Evolutionary conservation across 2,888 invertebrate species (phyloP).

Genomic region (Caenorhabditis afra): DNA sequence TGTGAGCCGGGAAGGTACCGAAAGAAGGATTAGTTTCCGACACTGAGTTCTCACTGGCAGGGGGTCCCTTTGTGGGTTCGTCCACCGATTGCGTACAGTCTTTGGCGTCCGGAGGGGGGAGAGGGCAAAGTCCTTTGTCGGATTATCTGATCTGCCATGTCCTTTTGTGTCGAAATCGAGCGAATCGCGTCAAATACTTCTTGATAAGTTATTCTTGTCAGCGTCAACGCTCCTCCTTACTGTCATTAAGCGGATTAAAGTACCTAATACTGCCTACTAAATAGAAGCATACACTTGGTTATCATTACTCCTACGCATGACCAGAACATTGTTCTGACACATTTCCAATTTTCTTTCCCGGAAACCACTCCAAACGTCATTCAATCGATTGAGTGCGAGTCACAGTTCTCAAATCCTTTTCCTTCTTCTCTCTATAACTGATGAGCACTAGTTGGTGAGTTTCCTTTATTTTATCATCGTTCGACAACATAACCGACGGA

Average conservation of each 20-base stretch:
- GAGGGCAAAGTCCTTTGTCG: background rate
- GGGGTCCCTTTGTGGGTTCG: background rate
- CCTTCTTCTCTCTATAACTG: background rate
- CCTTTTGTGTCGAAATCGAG: conserved; percentile 34
- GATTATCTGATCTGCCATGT: conserved; percentile 8
- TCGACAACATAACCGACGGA: conserved; percentile 30
- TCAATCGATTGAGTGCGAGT: background rate
- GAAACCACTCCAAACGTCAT: conserved; percentile 22
- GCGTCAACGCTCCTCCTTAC: conserved; percentile 50
- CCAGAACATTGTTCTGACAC: conserved; percentile 35
- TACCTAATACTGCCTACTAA: conserved; percentile 60
- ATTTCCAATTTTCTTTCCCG: conserved; percentile 17
- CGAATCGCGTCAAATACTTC: conserved; percentile 24
- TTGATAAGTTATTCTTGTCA: conserved; percentile 52
- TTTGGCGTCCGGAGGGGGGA: too few species aligned
- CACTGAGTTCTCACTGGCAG: conserved; percentile 16
- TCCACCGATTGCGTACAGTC: background rate
- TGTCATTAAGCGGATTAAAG: conserved; percentile 57
- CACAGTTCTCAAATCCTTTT: background rate
- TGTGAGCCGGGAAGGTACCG: background rate
- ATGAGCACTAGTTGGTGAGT: conserved; percentile 2
- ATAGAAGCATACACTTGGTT: conserved; percentile 51
- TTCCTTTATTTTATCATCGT: conserved; percentile 27
- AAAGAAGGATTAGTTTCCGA: conserved; percentile 1
- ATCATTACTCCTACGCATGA: conserved; percentile 32